phyloP scores from a whole-genome alignment of 92 coral and sea anemone species.

The Pocillopora meandrina region DNA sequence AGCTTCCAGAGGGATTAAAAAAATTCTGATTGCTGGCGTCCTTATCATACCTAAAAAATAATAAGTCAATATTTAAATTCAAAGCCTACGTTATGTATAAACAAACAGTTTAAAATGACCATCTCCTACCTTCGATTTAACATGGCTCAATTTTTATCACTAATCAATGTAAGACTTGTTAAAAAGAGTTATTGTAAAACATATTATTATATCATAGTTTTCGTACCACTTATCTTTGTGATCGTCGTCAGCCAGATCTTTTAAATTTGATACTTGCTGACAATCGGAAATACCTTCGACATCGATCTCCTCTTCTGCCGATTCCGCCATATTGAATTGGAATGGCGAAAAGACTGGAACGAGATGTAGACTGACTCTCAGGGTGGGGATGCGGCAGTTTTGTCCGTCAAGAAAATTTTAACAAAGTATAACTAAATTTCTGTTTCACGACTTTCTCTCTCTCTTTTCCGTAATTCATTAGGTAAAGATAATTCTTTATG shows the following conservation, averaged over 20 bases:
- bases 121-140: neutral
- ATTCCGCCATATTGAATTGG: conserved; percentile 78
- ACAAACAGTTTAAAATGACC: neutral
- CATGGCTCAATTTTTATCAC: neutral
- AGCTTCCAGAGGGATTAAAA: conserved; percentile 42
- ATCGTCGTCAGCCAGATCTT: conserved; percentile 47
- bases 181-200: neutral
- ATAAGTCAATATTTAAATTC: neutral
- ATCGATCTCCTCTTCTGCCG: conserved; percentile 76
- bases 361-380: neutral
- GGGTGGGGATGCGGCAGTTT: neutral
- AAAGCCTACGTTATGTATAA: neutral
- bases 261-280: conserved; percentile 60
- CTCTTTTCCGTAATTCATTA: too few relatives aligned
- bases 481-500: too few relatives aligned
- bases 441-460: too few relatives aligned
- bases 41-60: conserved; percentile 36
- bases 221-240: conserved; percentile 47
- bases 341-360: conserved; percentile 27
- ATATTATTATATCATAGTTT: neutral
- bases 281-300: conserved; percentile 77
- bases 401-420: neutral
- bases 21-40: conserved; percentile 31
- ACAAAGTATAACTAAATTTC: too few relatives aligned
- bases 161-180: neutral